Percentiles rank a stretch among this genome's conserved stretches.
These are phyloP conservation scores for Chalcis sispes DNA, from an alignment of 2,888 invertebrate genomes.

Conservation along the genomic window DNA sequence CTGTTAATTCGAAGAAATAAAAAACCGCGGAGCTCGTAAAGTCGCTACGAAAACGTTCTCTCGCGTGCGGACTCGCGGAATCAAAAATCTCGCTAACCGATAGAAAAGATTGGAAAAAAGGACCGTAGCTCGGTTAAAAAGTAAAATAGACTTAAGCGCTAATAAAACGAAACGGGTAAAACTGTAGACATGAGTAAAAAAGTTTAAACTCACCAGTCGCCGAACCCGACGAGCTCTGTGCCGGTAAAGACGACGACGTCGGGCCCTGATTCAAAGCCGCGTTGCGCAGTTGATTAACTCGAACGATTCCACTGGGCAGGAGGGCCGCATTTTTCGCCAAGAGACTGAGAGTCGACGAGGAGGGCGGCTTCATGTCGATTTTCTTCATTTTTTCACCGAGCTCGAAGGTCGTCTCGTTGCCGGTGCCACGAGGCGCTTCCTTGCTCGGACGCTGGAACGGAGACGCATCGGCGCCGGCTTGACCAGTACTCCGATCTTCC, in stretches of 20 bases:
- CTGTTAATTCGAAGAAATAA: slow-evolving; percentile 25
- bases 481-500: slow-evolving; percentile 24
- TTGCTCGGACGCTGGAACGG: not conserved
- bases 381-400: slow-evolving; percentile 67
- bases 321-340: slow-evolving; percentile 66
- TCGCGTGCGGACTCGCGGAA: not conserved
- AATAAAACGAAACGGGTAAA: not conserved
- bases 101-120: not conserved
- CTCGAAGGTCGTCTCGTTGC: slow-evolving; percentile 45
- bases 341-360: slow-evolving; percentile 63
- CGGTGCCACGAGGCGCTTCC: slow-evolving; percentile 28
- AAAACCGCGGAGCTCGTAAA: slow-evolving; percentile 12
- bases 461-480: slow-evolving; percentile 6
- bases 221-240: slow-evolving; percentile 65
- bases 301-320: slow-evolving; percentile 67
- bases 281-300: slow-evolving; percentile 64
- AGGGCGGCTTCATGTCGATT: slow-evolving; percentile 63
- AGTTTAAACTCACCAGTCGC: slow-evolving; percentile 69
- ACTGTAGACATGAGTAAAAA: not conserved
- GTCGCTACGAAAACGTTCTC: not conserved
- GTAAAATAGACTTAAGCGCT: not conserved
- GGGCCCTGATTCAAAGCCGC: slow-evolving; percentile 21
- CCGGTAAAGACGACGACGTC: not conserved
- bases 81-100: not conserved
- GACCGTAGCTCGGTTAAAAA: not conserved